phyloP scores from a whole-genome alignment of 2,888 invertebrate genomes.

The Euspilapteryx auroguttella region DNA sequence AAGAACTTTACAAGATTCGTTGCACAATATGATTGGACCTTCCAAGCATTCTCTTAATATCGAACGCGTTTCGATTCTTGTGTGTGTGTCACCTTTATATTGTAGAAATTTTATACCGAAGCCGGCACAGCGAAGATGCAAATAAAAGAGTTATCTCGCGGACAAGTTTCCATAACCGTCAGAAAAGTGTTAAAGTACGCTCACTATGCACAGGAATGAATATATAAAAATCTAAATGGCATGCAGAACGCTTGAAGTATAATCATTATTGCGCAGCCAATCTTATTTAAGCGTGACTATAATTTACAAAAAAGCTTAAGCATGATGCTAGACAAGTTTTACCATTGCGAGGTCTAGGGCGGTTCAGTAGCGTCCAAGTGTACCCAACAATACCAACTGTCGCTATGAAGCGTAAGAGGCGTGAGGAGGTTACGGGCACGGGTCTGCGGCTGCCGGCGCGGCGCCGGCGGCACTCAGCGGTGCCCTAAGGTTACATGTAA shows the following conservation, averaged over 20 bases:
- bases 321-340: slow-evolving; percentile 61
- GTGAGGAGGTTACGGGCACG: slow-evolving; percentile 35
- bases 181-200: slow-evolving; percentile 51
- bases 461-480: slow-evolving; percentile 9
- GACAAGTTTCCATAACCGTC: slow-evolving; percentile 46
- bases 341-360: slow-evolving; percentile 49
- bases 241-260: slow-evolving; percentile 62
- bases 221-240: slow-evolving; percentile 59
- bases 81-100: slow-evolving; percentile 56
- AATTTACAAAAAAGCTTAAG: slow-evolving; percentile 61
- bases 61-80: slow-evolving; percentile 32
- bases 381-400: slow-evolving; percentile 56
- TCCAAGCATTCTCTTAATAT: slow-evolving; percentile 53
- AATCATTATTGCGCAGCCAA: slow-evolving; percentile 63
- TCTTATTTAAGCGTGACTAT: slow-evolving; percentile 62
- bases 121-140: slow-evolving; percentile 8
- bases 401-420: slow-evolving; percentile 56
- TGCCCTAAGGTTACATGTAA: slow-evolving; percentile 52
- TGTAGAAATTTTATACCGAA: slow-evolving; percentile 19
- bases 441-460: slow-evolving; percentile 42
- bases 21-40: slow-evolving; percentile 59
- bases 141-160: slow-evolving; percentile 8
- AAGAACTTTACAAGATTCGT: slow-evolving; percentile 60
- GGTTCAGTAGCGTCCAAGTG: slow-evolving; percentile 56
- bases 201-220: slow-evolving; percentile 59